These are phyloP conservation scores for Ashinkailepas kermadecensis DNA, from an alignment of 2,888 invertebrate species.

Conservation along the genomic window DNA sequence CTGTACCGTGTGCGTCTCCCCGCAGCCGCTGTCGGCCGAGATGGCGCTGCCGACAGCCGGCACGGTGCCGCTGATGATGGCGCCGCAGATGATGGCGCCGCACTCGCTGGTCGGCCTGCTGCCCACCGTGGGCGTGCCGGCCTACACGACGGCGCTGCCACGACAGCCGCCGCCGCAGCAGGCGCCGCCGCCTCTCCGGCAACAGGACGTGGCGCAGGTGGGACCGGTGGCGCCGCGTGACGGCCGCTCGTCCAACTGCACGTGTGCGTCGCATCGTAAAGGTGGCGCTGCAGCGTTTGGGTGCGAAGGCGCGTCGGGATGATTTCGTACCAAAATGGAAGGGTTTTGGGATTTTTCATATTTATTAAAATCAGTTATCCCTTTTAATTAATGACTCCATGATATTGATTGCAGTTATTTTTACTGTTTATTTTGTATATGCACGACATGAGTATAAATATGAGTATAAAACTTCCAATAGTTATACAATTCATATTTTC, in stretches of 20 bases:
- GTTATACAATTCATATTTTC: too few species aligned
- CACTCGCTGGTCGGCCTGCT: neutral
- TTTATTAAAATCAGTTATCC: too few species aligned
- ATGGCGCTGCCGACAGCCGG: neutral
- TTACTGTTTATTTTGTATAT: too few species aligned
- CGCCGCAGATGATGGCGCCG: slow-evolving; percentile 15
- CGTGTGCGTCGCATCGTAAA: neutral
- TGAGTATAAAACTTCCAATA: too few species aligned
- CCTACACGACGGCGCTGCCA: neutral
- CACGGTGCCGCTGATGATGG: slow-evolving; percentile 2
- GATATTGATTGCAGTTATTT: too few species aligned
- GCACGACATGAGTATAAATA: too few species aligned
- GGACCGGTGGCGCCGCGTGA: neutral
- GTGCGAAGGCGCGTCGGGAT: too few species aligned
- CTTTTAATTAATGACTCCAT: too few species aligned
- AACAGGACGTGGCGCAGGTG: slow-evolving; percentile 4
- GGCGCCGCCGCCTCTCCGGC: neutral
- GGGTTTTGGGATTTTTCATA: too few species aligned
- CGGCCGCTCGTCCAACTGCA: neutral
- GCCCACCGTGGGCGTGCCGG: slow-evolving; percentile 15
- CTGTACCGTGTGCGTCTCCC: too few species aligned
- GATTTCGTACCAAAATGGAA: too few species aligned
- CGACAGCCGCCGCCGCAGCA: too few species aligned
- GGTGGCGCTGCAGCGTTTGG: neutral
- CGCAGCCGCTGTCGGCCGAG: neutral